Evolutionary conservation across 2,113 vertebrate species (phyloP), one percentile per base, ranked within the genome.

Genomic region (Apodemus sylvaticus): DNA sequence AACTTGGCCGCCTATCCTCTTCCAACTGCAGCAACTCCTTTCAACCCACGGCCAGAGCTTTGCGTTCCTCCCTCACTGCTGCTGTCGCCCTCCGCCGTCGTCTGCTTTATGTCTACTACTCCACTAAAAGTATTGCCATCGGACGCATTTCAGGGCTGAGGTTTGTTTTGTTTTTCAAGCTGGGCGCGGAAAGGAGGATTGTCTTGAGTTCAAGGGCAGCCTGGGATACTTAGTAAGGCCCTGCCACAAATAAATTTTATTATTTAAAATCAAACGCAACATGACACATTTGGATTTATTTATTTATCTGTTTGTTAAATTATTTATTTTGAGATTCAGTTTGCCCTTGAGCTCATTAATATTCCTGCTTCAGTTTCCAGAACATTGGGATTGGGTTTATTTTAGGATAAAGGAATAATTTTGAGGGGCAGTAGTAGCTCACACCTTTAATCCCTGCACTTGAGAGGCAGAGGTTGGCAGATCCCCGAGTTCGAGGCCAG

Each of bases 331-430:
- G 51, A 62, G 22, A 62, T n/a, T 58, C 58, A 62, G 12, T n/a
- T 16, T 83, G 22, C 55, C 81, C 53, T 42, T 62, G n/a, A 83
- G 6, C 81, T 62, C n/a, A 83, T 39, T 39, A 60, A 39, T 26
- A 60, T 39, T 60, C 3, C 79, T 85, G 58, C 22, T 22, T 85
- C 55, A 31, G 82, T 58, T 45, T 64, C 55, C 82, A 62, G 39
- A 62, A 62, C 62, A 60, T 31, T 42, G 58, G 82, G 58, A 10
- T 42, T 64, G 39, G 26, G n/a, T 89, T 90, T 97, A 55, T 90
- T 94, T 95, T 78, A 94, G 53, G 92, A 94, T 89, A 81, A 93
- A 94, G 66, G n/a, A 93, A 36, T 89, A 77, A 88, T 79, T 95
- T 68, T 1, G 31, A 70, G 77, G 86, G 13, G 12, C 22, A n/a